Percentiles rank a stretch among this genome's conserved stretches.
Evolutionary conservation across 2,888 invertebrate species (phyloP).

Genomic region (Nomada fabriciana): DNA sequence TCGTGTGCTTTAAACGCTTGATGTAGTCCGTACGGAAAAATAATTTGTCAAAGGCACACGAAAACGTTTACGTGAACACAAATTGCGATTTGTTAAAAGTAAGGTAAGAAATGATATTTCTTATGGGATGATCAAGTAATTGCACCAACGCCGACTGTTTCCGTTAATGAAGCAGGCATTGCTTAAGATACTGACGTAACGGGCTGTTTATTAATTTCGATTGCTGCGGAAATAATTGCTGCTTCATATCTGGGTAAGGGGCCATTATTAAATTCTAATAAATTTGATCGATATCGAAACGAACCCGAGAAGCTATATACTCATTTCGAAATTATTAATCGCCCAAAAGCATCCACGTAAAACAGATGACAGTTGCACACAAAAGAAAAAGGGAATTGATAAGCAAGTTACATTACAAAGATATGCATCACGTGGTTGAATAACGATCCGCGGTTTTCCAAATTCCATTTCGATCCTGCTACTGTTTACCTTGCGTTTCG

Average conservation of each 20-base stretch:
- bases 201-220: slow-evolving; percentile 49
- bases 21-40: too few species aligned
- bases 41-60: too few species aligned
- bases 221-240: slow-evolving; percentile 45
- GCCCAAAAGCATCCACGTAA: neutral
- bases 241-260: slow-evolving; percentile 34
- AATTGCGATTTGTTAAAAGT: too few species aligned
- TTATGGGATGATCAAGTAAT: slow-evolving; percentile 1
- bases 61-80: too few species aligned
- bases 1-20: too few species aligned
- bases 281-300: slow-evolving; percentile 27
- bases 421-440: slow-evolving; percentile 3
- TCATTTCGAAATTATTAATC: slow-evolving; percentile 8
- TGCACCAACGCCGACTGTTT: slow-evolving; percentile 2
- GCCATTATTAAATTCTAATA: slow-evolving; percentile 37
- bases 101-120: too few species aligned
- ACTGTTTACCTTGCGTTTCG: slow-evolving; percentile 54
- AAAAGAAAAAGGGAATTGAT: neutral
- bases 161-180: slow-evolving; percentile 21
- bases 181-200: slow-evolving; percentile 30
- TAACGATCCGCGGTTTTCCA: slow-evolving; percentile 42
- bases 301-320: neutral
- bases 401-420: neutral
- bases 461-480: slow-evolving; percentile 48
- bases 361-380: neutral